These are phyloP conservation scores for Brachyrhaphis roseni DNA, from an alignment of 2,797 vertebrate species.

Conservation along the genomic window DNA sequence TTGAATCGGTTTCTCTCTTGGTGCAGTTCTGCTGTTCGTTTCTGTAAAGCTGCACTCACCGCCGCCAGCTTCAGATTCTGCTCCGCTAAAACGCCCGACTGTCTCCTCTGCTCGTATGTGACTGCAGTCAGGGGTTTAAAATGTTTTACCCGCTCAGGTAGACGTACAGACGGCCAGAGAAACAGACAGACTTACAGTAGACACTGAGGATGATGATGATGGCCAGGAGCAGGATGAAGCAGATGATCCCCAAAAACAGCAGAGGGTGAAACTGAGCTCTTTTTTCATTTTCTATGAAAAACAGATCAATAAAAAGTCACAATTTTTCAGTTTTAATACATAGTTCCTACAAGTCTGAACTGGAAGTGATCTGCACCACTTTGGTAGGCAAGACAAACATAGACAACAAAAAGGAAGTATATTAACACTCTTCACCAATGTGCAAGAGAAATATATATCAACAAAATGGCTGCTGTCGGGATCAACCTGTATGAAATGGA, in stretches of 20 bases:
- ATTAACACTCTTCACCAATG: too few relatives aligned
- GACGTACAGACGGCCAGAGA: neutral
- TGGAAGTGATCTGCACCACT: too few relatives aligned
- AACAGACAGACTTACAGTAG: constrained; percentile 54
- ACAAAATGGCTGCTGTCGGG: too few relatives aligned
- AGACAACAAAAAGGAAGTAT: too few relatives aligned
- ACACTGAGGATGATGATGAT: constrained; percentile 39
- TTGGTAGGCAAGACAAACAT: too few relatives aligned
- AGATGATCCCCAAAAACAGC: constrained; percentile 48
- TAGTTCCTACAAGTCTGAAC: too few relatives aligned
- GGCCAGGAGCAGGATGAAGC: constrained; percentile 43
- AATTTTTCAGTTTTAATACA: neutral
- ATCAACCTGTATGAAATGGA: too few relatives aligned
- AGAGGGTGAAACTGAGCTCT: fast-evolving
- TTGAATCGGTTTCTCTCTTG: constrained; percentile 55
- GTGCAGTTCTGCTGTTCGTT: constrained; percentile 30
- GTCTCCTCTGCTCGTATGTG: neutral
- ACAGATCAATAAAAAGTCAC: neutral
- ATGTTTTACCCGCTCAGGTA: neutral
- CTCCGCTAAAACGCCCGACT: neutral
- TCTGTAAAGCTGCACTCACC: constrained; percentile 32
- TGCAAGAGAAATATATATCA: too few relatives aligned
- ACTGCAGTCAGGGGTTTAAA: constrained; percentile 2
- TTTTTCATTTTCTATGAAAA: constrained; percentile 15
- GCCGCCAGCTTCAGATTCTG: constrained; percentile 31